These are phyloP conservation scores for Brienomyrus longianalis DNA, from an alignment of 2,113 vertebrate species.

Conservation along the genomic window DNA sequence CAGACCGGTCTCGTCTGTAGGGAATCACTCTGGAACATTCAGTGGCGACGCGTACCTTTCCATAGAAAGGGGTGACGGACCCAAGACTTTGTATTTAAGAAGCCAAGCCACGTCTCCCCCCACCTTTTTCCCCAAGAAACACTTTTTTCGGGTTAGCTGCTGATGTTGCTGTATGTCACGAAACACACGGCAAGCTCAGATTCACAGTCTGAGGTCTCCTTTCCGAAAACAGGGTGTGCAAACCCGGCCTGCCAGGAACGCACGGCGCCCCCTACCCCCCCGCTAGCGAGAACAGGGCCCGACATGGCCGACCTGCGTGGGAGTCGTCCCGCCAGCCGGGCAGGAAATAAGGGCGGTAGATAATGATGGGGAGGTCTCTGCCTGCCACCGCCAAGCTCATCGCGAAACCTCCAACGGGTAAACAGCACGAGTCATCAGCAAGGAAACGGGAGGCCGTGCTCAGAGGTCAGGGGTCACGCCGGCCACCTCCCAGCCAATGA, in stretches of 20 bases:
- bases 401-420: not conserved
- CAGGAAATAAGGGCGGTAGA: not conserved
- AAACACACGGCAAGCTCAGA: no score
- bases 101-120: no score
- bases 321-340: not conserved
- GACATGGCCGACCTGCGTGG: not conserved
- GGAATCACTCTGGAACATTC: slow-evolving; percentile 24
- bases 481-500: not conserved
- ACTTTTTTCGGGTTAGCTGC: not conserved
- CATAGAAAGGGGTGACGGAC: slow-evolving; percentile 16
- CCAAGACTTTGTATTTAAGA: slow-evolving; percentile 4
- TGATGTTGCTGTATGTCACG: not conserved
- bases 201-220: not conserved
- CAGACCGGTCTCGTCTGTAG: slow-evolving; percentile 4
- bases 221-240: not conserved
- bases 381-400: not conserved
- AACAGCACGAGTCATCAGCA: not conserved
- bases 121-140: not conserved
- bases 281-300: not conserved
- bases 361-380: not conserved
- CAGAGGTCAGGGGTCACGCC: not conserved
- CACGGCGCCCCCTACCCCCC: not conserved
- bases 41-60: slow-evolving; percentile 27
- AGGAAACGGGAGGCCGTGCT: not conserved
- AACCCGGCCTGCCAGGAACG: not conserved